Conservation (phyloP, 1,140 invertebrate genomes). For the Augochlora pura region DNA sequence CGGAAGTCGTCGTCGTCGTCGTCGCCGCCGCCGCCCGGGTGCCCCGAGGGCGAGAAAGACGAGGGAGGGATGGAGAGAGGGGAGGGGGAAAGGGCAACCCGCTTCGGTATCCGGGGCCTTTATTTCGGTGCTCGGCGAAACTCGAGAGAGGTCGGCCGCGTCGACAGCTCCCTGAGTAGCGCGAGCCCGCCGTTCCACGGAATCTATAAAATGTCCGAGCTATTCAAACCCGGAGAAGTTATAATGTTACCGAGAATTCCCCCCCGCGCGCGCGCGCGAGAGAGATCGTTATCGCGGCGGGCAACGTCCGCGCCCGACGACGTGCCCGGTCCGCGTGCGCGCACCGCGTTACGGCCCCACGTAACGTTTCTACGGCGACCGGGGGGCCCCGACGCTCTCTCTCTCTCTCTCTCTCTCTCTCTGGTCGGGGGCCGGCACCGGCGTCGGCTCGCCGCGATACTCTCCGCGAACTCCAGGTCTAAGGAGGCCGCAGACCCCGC, state of each 20-base stretch:
- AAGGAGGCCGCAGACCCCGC: slow-evolving; percentile 49
- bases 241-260: slow-evolving; percentile 68
- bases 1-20: slow-evolving; percentile 4
- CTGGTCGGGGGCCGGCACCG: background rate
- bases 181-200: slow-evolving; percentile 37
- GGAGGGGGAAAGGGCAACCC: no score
- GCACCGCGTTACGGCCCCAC: background rate
- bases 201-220: slow-evolving; percentile 64
- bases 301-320: slow-evolving; percentile 46
- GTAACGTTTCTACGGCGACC: slow-evolving; percentile 47
- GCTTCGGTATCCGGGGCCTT: background rate
- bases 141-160: slow-evolving; percentile 29
- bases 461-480: slow-evolving; percentile 22
- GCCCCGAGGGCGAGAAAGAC: background rate
- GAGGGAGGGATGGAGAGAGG: background rate
- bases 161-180: slow-evolving; percentile 28
- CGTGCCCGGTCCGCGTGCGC: no score
- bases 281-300: slow-evolving; percentile 62
- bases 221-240: slow-evolving; percentile 65
- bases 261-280: no score
- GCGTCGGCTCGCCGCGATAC: slow-evolving; percentile 14
- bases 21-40: no score
- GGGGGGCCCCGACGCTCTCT: slow-evolving; percentile 14
- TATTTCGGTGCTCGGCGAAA: slow-evolving; percentile 14
- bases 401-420: slow-evolving; percentile 15